Evolutionary conservation across 2,113 vertebrate species (phyloP).

Genomic region (Castor canadensis): DNA sequence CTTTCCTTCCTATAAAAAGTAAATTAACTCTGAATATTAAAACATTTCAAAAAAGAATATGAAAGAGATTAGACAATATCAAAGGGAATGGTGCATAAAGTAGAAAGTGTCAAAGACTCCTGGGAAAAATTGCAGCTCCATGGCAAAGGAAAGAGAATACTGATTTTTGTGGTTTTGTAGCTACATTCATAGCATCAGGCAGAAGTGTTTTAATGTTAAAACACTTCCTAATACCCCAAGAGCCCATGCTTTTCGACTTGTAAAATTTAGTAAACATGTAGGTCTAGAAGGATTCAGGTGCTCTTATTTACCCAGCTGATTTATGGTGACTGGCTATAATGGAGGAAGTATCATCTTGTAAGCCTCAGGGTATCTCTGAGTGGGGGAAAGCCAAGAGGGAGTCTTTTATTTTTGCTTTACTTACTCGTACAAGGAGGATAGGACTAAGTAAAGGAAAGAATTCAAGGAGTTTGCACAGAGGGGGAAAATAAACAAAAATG

Average conservation of each 20-base stretch:
- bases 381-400: slow-evolving; percentile 68
- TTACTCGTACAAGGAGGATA: slow-evolving; percentile 73
- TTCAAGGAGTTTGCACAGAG: slow-evolving; percentile 63
- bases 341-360: slow-evolving; percentile 75
- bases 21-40: slow-evolving; percentile 68
- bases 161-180: slow-evolving; percentile 53
- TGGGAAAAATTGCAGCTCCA: slow-evolving; percentile 59
- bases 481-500: slow-evolving; percentile 45
- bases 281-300: slow-evolving; percentile 78
- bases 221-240: slow-evolving; percentile 53
- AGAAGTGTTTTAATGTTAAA: slow-evolving; percentile 73
- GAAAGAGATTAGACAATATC: slow-evolving; percentile 42
- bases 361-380: slow-evolving; percentile 72
- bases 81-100: slow-evolving; percentile 57
- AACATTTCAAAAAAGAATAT: slow-evolving; percentile 49
- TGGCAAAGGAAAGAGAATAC: slow-evolving; percentile 62
- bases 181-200: slow-evolving; percentile 64
- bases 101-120: slow-evolving; percentile 53
- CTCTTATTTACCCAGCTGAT: slow-evolving; percentile 77
- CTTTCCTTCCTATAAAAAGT: slow-evolving; percentile 56
- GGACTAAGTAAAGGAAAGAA: slow-evolving; percentile 76
- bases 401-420: slow-evolving; percentile 79
- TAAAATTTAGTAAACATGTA: slow-evolving; percentile 58
- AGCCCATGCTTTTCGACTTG: slow-evolving; percentile 61
- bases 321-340: slow-evolving; percentile 78